Conservation (phyloP, 2,888 invertebrate genomes). For the Oscheius sp. region DNA sequence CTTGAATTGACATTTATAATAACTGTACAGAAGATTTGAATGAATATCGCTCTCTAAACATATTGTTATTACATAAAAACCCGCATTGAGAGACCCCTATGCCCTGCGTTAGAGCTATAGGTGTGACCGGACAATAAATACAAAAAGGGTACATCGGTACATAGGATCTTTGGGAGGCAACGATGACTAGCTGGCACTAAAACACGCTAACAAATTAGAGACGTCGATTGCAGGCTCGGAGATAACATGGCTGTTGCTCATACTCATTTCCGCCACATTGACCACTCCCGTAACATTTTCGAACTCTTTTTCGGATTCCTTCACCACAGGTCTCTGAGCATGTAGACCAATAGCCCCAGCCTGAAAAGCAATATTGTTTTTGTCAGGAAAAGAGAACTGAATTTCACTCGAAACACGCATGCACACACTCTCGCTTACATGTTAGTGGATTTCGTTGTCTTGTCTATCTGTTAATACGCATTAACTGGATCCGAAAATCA, state of each 20-base stretch:
- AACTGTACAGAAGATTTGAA: neutral
- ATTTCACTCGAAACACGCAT: conserved; percentile 1
- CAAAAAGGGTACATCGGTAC: conserved; percentile 24
- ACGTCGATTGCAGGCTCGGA: conserved; percentile 47
- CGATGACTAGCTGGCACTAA: conserved; percentile 12
- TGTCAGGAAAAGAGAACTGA: neutral
- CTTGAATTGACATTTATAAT: conserved; percentile 2
- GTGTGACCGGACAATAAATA: conserved; percentile 30
- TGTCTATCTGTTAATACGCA: conserved; percentile 16
- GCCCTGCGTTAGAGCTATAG: neutral
- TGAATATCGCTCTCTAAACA: neutral
- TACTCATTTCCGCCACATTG: conserved; percentile 64
- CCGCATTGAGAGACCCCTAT: conserved; percentile 22
- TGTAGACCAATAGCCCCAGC: conserved; percentile 69
- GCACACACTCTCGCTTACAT: conserved; percentile 13
- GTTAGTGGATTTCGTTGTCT: conserved; percentile 21
- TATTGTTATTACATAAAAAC: conserved; percentile 11
- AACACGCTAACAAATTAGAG: neutral
- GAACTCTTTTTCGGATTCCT: conserved; percentile 64
- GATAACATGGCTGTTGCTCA: conserved; percentile 62
- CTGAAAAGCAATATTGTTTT: conserved; percentile 40
- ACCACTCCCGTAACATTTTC: conserved; percentile 69
- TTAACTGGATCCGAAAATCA: conserved; percentile 1
- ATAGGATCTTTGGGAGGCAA: conserved; percentile 19
- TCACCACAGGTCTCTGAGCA: conserved; percentile 65